These are phyloP conservation scores for Metacarcinus magister DNA, from an alignment of 2,888 invertebrate genomes.

Conservation along the genomic window DNA sequence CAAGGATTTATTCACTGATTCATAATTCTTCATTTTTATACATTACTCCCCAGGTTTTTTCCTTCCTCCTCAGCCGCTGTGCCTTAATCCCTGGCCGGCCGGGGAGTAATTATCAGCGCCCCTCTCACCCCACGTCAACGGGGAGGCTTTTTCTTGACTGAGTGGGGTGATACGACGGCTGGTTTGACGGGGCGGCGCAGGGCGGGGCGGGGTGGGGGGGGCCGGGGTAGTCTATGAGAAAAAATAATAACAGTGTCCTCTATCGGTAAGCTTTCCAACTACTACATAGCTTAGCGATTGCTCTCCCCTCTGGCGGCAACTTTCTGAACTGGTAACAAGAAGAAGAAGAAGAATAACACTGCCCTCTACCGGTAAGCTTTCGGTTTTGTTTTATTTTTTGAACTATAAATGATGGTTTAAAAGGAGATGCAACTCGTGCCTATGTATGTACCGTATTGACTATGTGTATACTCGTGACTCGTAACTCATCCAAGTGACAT, in stretches of 20 bases:
- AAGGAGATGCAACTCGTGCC: too few species aligned
- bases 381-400: too few species aligned
- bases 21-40: neutral
- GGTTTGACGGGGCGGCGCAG: neutral
- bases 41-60: neutral
- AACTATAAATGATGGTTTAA: too few species aligned
- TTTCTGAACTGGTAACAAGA: too few species aligned
- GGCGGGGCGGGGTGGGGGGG: neutral
- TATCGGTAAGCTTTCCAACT: neutral
- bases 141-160: neutral
- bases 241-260: neutral
- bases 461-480: too few species aligned
- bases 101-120: constrained; percentile 32
- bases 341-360: too few species aligned
- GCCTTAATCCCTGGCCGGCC: neutral
- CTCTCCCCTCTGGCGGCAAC: too few species aligned
- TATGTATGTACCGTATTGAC: too few species aligned
- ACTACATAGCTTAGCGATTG: too few species aligned
- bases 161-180: neutral
- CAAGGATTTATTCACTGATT: neutral
- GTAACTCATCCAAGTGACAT: too few species aligned
- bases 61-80: neutral
- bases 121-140: constrained; percentile 31
- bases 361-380: too few species aligned
- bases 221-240: neutral